Conservation (phyloP, 2,797 vertebrate species). For the Lindbergichthys nudifrons region DNA sequence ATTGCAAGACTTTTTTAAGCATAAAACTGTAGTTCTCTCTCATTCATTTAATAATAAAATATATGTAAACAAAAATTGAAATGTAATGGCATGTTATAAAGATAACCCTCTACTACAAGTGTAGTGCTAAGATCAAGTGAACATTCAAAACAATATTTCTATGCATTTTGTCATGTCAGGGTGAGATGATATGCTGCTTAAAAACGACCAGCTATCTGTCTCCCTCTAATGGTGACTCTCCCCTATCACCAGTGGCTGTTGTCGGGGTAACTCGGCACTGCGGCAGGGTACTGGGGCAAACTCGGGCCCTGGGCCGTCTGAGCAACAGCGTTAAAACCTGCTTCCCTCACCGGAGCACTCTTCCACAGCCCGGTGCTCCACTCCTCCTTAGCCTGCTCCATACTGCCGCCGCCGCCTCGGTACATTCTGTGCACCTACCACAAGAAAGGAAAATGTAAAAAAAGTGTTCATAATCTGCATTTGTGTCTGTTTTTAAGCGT, state of each 20-base stretch:
- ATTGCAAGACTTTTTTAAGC: conserved; percentile 19
- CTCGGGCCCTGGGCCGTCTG: conserved; percentile 83
- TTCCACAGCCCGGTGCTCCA: conserved; percentile 92
- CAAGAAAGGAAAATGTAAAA: background rate
- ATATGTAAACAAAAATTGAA: conserved; percentile 68
- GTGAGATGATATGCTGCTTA: conserved; percentile 36
- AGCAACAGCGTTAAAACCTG: conserved; percentile 87
- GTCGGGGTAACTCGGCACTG: conserved; percentile 91
- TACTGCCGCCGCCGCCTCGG: conserved; percentile 91
- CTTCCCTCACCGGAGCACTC: conserved; percentile 87
- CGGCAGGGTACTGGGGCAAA: conserved; percentile 92
- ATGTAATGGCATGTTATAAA: conserved; percentile 54
- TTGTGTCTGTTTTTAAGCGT: background rate
- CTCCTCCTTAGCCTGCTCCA: conserved; percentile 93
- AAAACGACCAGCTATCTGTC: conserved; percentile 47
- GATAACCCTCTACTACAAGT: conserved; percentile 13
- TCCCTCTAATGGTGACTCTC: conserved; percentile 62
- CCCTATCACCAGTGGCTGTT: conserved; percentile 87
- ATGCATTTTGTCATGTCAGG: conserved; percentile 21
- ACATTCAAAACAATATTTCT: conserved; percentile 29
- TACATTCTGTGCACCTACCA: conserved; percentile 92
- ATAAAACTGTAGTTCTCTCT: conserved; percentile 22
- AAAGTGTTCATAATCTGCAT: background rate
- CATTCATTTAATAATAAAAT: conserved; percentile 26
- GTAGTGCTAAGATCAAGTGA: conserved; percentile 14